phyloP scores from a whole-genome alignment of 2,113 vertebrate species.

The Apteryx owenii region DNA sequence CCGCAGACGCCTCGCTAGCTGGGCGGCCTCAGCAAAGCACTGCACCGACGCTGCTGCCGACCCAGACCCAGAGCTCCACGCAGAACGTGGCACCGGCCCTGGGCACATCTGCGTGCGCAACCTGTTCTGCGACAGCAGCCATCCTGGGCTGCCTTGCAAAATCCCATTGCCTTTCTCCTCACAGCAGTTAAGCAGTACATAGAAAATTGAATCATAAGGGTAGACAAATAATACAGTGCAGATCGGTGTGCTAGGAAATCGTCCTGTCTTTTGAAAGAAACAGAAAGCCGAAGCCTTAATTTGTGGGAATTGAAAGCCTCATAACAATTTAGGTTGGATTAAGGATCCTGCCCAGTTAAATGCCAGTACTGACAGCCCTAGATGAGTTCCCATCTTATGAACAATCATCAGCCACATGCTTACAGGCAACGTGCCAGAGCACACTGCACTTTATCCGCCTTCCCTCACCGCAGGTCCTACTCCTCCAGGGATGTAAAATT shows the following conservation, averaged over 20 bases:
- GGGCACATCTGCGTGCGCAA: fast-evolving
- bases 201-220: conserved; percentile 53
- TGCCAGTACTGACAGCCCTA: conserved; percentile 13
- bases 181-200: conserved; percentile 13
- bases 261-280: conserved; percentile 33
- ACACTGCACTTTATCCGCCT: neutral
- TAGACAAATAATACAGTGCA: conserved; percentile 39
- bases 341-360: conserved; percentile 50
- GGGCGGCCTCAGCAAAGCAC: neutral
- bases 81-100: too few species aligned
- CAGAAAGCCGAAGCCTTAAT: conserved; percentile 49
- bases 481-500: neutral
- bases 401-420: neutral
- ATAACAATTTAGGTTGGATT: conserved; percentile 56
- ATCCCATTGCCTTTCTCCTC: neutral
- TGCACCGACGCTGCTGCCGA: fast-evolving
- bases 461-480: neutral
- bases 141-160: fast-evolving
- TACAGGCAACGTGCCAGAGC: neutral
- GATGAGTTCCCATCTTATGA: neutral
- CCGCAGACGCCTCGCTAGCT: fast-evolving
- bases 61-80: neutral
- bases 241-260: neutral
- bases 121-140: neutral
- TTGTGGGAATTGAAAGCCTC: conserved; percentile 49